Evolutionary conservation across 1,140 invertebrate species (phyloP).

Genomic region (Chymomyza costata): DNA sequence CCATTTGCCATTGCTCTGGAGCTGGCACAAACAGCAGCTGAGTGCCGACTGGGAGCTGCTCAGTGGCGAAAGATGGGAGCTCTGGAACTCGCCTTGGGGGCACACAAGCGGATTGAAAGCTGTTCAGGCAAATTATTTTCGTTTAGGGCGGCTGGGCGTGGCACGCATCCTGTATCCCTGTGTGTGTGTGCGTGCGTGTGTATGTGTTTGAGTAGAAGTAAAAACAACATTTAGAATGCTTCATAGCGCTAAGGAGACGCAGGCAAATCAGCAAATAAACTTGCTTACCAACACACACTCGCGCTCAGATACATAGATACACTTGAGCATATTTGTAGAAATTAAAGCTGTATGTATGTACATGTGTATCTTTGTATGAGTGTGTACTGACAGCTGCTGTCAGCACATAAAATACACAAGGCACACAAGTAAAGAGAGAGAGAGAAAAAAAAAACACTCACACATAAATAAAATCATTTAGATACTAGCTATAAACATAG

Average conservation of each 20-base stretch:
- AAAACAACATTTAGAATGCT: constrained; percentile 67
- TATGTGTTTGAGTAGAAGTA: no score
- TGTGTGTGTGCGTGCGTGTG: constrained; percentile 1
- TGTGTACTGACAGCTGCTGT: constrained; percentile 35
- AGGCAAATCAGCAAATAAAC: constrained; percentile 68
- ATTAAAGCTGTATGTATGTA: constrained; percentile 29
- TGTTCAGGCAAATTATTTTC: constrained; percentile 59
- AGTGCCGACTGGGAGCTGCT: constrained; percentile 24
- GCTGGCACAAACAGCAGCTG: constrained; percentile 11
- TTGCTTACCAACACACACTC: constrained; percentile 26
- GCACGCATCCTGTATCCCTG: constrained; percentile 16
- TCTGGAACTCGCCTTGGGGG: constrained; percentile 32
- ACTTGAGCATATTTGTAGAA: constrained; percentile 57
- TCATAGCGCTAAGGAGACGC: constrained; percentile 21
- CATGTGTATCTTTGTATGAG: constrained; percentile 8
- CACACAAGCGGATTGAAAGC: constrained; percentile 20
- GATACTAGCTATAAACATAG: no score
- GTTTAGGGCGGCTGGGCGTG: constrained; percentile 34
- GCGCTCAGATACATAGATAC: background rate
- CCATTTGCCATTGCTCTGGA: no score
- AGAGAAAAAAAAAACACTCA: constrained; percentile 20
- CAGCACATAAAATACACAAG: constrained; percentile 11
- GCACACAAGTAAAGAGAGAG: no score
- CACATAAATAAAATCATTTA: no score
- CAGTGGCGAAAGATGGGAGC: no score